Base-by-base conservation (phyloP, 2,113 vertebrate species). In the Cairina moschata region DNA sequence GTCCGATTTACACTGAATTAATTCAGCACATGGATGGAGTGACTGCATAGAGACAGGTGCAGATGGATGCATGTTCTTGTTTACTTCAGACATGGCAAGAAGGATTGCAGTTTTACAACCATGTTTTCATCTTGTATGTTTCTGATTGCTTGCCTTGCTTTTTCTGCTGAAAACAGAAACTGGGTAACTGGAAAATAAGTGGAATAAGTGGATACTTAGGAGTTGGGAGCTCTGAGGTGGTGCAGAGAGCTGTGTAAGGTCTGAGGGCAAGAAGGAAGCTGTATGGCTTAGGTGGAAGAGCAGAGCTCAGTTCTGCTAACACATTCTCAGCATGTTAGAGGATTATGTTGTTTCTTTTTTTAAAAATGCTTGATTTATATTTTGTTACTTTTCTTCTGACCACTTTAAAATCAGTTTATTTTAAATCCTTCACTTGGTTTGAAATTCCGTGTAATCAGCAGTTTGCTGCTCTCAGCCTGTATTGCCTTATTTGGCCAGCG, bases 401-500 rank as follows among this genome's bases (percentile, higher is more conserved):
- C 34, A 32, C 81, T 95, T 96, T 58, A 72, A 84, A 95, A 89
- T 91, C 21, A 40, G 56, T 95, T 87, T 91, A 66, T 73, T 85
- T 90, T 63, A 88, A 80, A 59, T 80, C 13, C n/a, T 76, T 31
- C 56, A 31, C 44, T 91, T 74, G 72, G 82, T 91, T 97, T 91
- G 81, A 66, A 88, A 83, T 93, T 94, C 67, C 3, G 0, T 76
- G 7, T 77, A 80, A 80, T 94, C 90, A 93, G 78, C 84, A 85
- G 72, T 50, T 95, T 55, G 50, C 25, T 91, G 88, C n/a, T 72
- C n/a, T 67, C 75, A 73, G 88, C 69, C 82, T 82, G 5, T 54
- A 55, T 71, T 88, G 85, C 91, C 94, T 94, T 95, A 75, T 90
- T 85, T 95, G 75, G 93, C 82, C 63, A 67, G 69, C 67, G 86